Evolutionary conservation across 2,797 vertebrate genomes (phyloP).

Genomic region (Sebastes oblongus): DNA sequence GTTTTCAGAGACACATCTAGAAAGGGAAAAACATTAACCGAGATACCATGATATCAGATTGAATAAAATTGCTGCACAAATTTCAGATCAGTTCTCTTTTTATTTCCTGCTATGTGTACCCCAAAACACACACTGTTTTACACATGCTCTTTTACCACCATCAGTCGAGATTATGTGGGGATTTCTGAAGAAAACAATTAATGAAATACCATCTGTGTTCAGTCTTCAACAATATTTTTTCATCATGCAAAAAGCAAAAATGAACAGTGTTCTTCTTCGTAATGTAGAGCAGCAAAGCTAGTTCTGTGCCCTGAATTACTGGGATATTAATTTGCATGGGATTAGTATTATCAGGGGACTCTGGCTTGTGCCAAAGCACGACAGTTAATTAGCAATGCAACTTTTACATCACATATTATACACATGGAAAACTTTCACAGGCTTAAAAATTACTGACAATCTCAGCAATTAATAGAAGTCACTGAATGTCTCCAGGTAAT

Average conservation of each 20-base stretch:
- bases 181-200: background rate
- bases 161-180: background rate
- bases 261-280: slow-evolving; percentile 1
- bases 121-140: background rate
- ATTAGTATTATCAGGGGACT: slow-evolving; percentile 60
- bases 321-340: slow-evolving; percentile 49
- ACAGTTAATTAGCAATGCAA: slow-evolving; percentile 59
- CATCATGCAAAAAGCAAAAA: slow-evolving; percentile 14
- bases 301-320: slow-evolving; percentile 34
- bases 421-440: slow-evolving; percentile 44
- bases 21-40: background rate
- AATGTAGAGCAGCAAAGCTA: slow-evolving; percentile 23
- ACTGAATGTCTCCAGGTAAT: slow-evolving; percentile 30
- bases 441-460: slow-evolving; percentile 54
- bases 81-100: background rate
- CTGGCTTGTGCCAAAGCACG: slow-evolving; percentile 26
- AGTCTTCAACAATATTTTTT: background rate
- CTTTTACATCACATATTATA: slow-evolving; percentile 43
- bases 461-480: slow-evolving; percentile 60
- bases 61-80: background rate
- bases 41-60: background rate
- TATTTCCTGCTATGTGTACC: background rate
- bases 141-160: background rate
- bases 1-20: background rate
- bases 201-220: background rate